phyloP scores from a whole-genome alignment of 1,140 invertebrate genomes.

The Odontomachus brunneus region DNA sequence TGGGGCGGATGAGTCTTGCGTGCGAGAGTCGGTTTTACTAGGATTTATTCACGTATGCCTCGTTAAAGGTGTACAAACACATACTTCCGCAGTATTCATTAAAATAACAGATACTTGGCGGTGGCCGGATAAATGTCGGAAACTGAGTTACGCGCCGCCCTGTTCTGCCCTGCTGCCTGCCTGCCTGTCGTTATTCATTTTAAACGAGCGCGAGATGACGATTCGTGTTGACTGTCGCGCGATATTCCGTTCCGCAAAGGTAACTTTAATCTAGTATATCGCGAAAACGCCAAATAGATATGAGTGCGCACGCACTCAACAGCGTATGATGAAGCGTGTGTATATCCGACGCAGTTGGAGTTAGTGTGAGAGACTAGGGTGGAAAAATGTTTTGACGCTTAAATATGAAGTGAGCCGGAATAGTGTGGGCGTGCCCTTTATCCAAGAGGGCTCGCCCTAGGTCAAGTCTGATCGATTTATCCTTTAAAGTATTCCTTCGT shows the following conservation, averaged over 20 bases:
- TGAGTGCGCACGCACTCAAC: background rate
- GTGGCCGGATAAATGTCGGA: constrained; percentile 35
- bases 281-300: constrained; percentile 21
- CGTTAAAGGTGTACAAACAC: constrained; percentile 62
- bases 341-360: constrained; percentile 40
- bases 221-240: constrained; percentile 21
- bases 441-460: constrained; percentile 31
- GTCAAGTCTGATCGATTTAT: constrained; percentile 50
- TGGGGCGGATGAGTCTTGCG: constrained; percentile 40
- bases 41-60: constrained; percentile 50
- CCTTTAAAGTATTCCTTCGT: constrained; percentile 39
- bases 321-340: constrained; percentile 52
- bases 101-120: constrained; percentile 48
- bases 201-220: constrained; percentile 44
- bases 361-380: constrained; percentile 17
- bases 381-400: constrained; percentile 38
- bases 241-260: constrained; percentile 2
- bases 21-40: constrained; percentile 46
- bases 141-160: constrained; percentile 12
- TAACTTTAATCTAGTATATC: constrained; percentile 58
- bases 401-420: background rate
- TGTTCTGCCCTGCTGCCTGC: too few species aligned
- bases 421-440: constrained; percentile 18
- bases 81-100: constrained; percentile 41
- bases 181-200: constrained; percentile 17